These are phyloP conservation scores for Limonius californicus DNA, from an alignment of 1,140 invertebrate species.

Conservation along the genomic window DNA sequence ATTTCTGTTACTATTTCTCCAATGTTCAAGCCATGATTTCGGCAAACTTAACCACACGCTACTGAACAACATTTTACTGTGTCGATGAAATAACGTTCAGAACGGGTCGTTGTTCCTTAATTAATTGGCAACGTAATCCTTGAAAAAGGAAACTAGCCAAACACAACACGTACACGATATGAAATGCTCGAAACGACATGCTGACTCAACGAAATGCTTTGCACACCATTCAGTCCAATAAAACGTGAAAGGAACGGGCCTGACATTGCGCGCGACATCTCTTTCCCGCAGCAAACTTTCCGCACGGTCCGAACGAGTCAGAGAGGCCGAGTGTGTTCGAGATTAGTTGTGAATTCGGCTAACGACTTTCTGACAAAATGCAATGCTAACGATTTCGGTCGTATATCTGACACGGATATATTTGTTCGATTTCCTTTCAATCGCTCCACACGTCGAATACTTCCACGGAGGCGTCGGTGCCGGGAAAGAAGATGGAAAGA, in stretches of 20 bases:
- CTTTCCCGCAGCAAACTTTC: background rate
- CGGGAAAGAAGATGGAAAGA: no score
- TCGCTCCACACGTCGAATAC: background rate
- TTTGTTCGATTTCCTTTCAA: constrained; percentile 1
- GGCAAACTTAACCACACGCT: no score
- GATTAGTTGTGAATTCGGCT: background rate
- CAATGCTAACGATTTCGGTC: constrained; percentile 9
- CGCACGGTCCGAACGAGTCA: background rate
- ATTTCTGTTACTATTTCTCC: no score
- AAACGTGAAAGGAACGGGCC: background rate
- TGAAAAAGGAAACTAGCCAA: no score
- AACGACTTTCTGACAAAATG: constrained; percentile 11
- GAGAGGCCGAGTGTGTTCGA: background rate
- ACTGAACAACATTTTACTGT: no score
- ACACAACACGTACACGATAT: background rate
- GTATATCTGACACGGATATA: constrained; percentile 10
- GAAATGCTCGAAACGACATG: background rate
- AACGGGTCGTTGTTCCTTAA: no score
- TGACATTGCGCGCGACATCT: background rate
- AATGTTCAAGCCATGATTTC: no score
- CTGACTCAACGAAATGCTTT: constrained; percentile 2
- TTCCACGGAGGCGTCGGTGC: no score
- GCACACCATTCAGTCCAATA: background rate
- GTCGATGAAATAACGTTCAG: no score
- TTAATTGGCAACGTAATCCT: no score